phyloP scores from a whole-genome alignment of 1,140 invertebrate genomes.

The Nilaparvata lugens region DNA sequence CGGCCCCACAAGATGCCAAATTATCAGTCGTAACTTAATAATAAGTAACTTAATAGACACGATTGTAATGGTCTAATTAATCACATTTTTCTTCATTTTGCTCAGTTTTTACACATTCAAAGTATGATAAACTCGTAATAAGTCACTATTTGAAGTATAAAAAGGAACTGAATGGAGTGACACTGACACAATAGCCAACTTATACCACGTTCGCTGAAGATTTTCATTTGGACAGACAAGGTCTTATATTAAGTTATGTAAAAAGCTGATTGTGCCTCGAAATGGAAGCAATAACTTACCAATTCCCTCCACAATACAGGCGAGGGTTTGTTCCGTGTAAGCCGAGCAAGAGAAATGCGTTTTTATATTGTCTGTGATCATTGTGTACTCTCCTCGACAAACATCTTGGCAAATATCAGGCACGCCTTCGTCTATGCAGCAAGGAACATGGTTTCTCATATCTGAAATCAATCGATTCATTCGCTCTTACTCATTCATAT shows the following conservation, averaged over 20 bases:
- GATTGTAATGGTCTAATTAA: no score
- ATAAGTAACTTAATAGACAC: no score
- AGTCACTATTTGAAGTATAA: background rate
- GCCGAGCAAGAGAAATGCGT: slow-evolving; percentile 73
- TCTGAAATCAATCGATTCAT: slow-evolving; percentile 37
- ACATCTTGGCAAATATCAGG: slow-evolving; percentile 77
- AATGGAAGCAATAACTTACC: slow-evolving; percentile 40
- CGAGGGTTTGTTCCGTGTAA: slow-evolving; percentile 69
- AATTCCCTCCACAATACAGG: slow-evolving; percentile 70
- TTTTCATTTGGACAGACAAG: no score
- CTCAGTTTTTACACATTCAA: background rate
- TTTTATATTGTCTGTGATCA: slow-evolving; percentile 71
- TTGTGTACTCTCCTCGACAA: slow-evolving; percentile 72
- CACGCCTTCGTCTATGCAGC: slow-evolving; percentile 66
- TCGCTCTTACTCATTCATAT: no score
- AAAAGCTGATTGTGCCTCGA: no score
- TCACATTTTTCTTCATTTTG: no score
- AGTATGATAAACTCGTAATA: background rate
- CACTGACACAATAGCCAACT: no score
- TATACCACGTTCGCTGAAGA: no score
- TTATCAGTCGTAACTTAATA: no score
- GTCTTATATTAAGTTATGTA: no score
- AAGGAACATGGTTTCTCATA: slow-evolving; percentile 72
- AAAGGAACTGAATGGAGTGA: no score
- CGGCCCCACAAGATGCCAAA: no score